Evolutionary conservation across 2,797 vertebrate species (phyloP).

Genomic region (Heteromormyrus szaboi): DNA sequence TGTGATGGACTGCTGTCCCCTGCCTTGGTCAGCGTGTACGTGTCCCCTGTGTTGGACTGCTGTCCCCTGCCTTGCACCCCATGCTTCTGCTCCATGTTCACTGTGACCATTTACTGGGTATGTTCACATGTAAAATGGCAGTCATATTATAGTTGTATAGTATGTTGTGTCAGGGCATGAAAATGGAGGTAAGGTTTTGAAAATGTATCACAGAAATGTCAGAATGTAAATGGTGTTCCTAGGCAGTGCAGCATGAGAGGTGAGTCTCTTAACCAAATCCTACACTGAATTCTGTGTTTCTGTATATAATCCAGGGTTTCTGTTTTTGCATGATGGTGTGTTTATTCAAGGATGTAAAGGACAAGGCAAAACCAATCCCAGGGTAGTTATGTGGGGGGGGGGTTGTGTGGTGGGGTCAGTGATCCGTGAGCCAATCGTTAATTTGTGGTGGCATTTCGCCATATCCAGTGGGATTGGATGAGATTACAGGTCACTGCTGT

Average conservation of each 20-base stretch:
- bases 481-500: slow-evolving; percentile 6
- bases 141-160: neutral
- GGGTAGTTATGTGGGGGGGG: neutral
- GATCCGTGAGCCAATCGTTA: slow-evolving; percentile 11
- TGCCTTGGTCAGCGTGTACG: neutral
- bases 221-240: neutral
- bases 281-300: neutral
- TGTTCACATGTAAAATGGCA: neutral
- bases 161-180: neutral
- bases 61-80: neutral
- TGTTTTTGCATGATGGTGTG: neutral
- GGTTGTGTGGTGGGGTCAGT: neutral
- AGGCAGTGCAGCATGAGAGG: neutral
- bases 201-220: neutral
- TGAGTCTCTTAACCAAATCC: neutral
- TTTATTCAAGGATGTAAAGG: neutral
- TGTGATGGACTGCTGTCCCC: neutral
- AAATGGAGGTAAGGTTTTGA: neutral
- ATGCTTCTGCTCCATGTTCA: neutral
- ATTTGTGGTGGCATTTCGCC: slow-evolving; percentile 8
- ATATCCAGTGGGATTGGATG: neutral
- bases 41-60: neutral
- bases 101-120: neutral
- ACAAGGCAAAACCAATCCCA: neutral
- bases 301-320: neutral